phyloP scores from a whole-genome alignment of 2,797 vertebrate genomes.

The Ctenosaura bakeri region DNA sequence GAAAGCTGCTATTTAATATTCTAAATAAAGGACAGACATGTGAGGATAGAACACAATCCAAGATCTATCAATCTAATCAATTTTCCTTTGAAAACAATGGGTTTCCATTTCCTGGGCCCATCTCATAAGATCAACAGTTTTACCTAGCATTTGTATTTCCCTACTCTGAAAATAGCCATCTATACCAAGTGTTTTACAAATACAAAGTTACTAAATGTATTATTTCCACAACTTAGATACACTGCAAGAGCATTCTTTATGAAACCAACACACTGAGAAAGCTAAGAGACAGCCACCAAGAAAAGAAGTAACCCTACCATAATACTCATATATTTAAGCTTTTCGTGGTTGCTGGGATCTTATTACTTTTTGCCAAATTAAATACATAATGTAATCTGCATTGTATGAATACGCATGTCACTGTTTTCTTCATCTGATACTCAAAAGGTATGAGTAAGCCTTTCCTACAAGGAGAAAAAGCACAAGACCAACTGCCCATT shows the following conservation, averaged over 20 bases:
- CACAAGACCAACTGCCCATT: too few relatives aligned
- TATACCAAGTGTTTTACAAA: neutral
- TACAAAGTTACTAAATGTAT: neutral
- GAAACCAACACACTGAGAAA: neutral
- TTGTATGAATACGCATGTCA: neutral
- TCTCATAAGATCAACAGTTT: neutral
- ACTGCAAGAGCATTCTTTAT: neutral
- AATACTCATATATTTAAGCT: neutral
- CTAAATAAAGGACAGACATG: neutral
- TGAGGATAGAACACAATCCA: neutral
- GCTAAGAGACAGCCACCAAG: neutral
- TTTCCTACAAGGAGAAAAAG: slow-evolving; percentile 1
- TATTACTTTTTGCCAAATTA: neutral
- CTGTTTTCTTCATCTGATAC: neutral
- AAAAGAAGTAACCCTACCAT: neutral
- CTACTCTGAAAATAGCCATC: neutral
- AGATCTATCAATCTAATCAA: neutral
- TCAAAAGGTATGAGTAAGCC: neutral
- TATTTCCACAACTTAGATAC: neutral
- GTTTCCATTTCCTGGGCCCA: neutral
- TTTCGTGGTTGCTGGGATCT: neutral
- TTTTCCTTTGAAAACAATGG: neutral
- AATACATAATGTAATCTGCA: neutral
- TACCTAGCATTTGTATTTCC: neutral
- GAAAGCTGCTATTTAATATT: neutral